Conservation (phyloP, 2,888 invertebrate species). For the Dorcus parallelipipedus region DNA sequence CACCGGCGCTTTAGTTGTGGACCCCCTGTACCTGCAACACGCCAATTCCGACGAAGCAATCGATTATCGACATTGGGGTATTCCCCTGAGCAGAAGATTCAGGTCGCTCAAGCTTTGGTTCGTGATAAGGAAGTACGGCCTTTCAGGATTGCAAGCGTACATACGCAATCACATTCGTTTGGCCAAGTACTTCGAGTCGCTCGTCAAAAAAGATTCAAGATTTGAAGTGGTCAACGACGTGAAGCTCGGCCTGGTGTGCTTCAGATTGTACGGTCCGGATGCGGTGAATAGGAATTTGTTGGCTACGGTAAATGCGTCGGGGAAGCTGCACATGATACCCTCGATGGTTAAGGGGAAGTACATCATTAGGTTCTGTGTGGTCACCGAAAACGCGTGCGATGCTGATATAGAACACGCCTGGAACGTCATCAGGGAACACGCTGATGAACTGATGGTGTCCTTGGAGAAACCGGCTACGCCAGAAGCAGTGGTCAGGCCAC, state of each 20-base stretch:
- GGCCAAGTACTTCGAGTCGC: conserved; percentile 70
- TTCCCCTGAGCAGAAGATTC: conserved; percentile 80
- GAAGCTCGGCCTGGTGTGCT: conserved; percentile 72
- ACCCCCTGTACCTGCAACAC: conserved; percentile 82
- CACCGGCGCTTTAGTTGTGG: conserved; percentile 80
- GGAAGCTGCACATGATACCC: conserved; percentile 83
- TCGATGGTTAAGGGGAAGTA: conserved; percentile 73
- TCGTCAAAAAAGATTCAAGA: conserved; percentile 64
- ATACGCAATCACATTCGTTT: conserved; percentile 78
- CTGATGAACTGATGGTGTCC: conserved; percentile 55
- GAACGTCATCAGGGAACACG: conserved; percentile 59
- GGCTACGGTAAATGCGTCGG: conserved; percentile 77
- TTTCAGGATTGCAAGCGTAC: conserved; percentile 76
- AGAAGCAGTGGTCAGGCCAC: conserved; percentile 48
- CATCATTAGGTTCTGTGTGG: conserved; percentile 73
- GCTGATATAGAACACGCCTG: conserved; percentile 69
- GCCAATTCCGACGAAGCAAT: conserved; percentile 69
- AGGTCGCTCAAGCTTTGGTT: conserved; percentile 87
- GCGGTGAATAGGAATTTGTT: conserved; percentile 70
- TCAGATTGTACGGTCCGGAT: conserved; percentile 69
- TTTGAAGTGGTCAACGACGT: conserved; percentile 80
- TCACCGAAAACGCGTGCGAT: conserved; percentile 72
- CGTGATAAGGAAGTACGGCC: conserved; percentile 76
- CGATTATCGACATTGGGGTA: conserved; percentile 81
- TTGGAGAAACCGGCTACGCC: conserved; percentile 44